Percentiles rank a stretch among this genome's conserved stretches.
Conservation (phyloP, 1,140 invertebrate species). For the Drosophila teissieri region DNA sequence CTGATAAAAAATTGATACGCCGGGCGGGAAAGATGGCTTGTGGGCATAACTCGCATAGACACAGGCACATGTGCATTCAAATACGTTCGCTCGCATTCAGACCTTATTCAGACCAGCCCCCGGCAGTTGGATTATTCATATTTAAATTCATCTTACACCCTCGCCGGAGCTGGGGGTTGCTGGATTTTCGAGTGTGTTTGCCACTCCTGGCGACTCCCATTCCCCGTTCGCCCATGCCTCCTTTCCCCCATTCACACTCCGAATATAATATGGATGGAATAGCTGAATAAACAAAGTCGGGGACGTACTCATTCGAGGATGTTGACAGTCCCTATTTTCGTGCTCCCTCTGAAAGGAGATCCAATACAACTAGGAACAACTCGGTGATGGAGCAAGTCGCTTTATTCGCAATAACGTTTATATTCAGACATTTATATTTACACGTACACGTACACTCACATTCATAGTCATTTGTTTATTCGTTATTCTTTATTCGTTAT, state of each 20-base stretch:
- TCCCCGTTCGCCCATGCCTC: background rate
- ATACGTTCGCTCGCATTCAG: constrained; percentile 30
- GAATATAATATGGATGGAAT: constrained; percentile 48
- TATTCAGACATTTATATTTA: constrained; percentile 60
- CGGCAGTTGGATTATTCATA: constrained; percentile 72
- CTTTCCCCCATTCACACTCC: background rate
- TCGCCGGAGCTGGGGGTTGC: background rate
- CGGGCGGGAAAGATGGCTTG: constrained; percentile 19
- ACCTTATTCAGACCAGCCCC: constrained; percentile 16
- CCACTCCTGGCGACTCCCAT: constrained; percentile 14
- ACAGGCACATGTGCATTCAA: constrained; percentile 28
- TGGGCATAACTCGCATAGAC: constrained; percentile 16
- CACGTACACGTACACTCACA: constrained; percentile 40
- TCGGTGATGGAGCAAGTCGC: constrained; percentile 59
- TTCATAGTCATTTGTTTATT: constrained; percentile 34
- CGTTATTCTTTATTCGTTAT: background rate
- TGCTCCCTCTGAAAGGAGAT: constrained; percentile 21
- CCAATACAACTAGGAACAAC: constrained; percentile 31
- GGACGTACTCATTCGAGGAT: background rate
- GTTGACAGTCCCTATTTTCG: constrained; percentile 33
- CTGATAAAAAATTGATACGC: constrained; percentile 79
- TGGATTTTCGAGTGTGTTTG: constrained; percentile 22
- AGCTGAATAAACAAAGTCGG: constrained; percentile 39
- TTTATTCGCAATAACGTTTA: constrained; percentile 72
- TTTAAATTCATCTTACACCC: constrained; percentile 61